Evolutionary conservation across 53 echinoderm and acorn worm species (phyloP), one percentile per base, ranked within the genome.

Genomic region (Stichopus horrens): DNA sequence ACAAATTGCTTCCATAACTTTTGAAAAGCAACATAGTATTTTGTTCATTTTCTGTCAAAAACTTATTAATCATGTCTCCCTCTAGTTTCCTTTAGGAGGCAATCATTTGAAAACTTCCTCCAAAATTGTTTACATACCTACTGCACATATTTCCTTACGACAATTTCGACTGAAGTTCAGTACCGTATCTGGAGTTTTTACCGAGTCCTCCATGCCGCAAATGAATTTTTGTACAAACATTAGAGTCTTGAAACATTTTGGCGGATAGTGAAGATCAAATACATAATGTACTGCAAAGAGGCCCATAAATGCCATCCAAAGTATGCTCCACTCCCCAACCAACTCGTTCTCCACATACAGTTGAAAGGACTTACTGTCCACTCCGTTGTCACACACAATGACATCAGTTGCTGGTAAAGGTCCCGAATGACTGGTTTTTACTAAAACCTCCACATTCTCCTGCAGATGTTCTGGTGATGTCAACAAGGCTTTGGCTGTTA

Each of bases 401-500:
- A 20, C 76, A 75, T 20, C 51, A 75, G 21, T 75, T 75, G 20
- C 14, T 19, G 76, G 76, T 51, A 75, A 75, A 9, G 14, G 63
- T 63, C 76, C 76, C 9, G 76, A 9, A 23, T 9, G 20, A 20
- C 9, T 5, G 7, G 16, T 75, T 5, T 51, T 75, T 13, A 75
- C 9, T 20, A 23, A 75, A 19, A 75, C 22, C 9, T 51, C 51
- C 0, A 75, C 22, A 23, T 4, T 75, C 51, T 75, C 51, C 76
- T 23, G 22, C 19, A 75, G 51, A 75, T 75, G 22, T 21, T 0
- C 76, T 18, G 51, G 76, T 13, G n/a, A 16, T 9, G 37, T 5
- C 76, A 75, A 20, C 51, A 75, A 75, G 51, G 76, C 76, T 75
- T 75, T 75, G 76, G 76, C 76, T 75, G 76, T 51, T 23, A 75